Evolutionary conservation across 2,113 vertebrate genomes (phyloP).

Genomic region (Psephotus haematonotus): DNA sequence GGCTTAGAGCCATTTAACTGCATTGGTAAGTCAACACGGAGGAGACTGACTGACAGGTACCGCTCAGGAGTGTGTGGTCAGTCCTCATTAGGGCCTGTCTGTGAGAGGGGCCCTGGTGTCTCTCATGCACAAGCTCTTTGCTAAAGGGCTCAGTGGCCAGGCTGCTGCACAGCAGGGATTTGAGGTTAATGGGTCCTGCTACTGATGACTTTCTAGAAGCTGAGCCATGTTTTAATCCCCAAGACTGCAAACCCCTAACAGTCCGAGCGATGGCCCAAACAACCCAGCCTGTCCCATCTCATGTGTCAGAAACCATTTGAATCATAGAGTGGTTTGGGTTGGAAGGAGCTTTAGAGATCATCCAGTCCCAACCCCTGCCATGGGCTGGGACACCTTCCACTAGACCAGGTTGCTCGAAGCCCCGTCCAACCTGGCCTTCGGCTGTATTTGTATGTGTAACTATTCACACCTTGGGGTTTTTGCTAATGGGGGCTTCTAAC

Average conservation of each 20-base stretch:
- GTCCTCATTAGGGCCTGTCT: background rate
- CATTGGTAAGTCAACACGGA: background rate
- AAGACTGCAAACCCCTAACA: background rate
- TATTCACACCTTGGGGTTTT: background rate
- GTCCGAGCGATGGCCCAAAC: background rate
- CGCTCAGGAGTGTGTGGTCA: background rate
- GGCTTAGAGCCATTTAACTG: background rate
- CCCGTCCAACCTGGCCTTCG: background rate
- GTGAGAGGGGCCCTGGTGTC: background rate
- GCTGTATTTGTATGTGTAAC: background rate
- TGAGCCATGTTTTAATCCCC: background rate
- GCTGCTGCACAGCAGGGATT: background rate
- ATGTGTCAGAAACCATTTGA: rapidly evolving
- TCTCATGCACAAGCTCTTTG: background rate
- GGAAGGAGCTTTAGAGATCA: background rate
- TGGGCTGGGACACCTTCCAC: background rate
- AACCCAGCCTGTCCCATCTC: background rate
- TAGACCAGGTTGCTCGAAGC: background rate
- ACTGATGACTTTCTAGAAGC: background rate
- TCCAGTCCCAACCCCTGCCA: background rate
- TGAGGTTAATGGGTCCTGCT: background rate
- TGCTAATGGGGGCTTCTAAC: background rate
- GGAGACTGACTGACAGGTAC: background rate
- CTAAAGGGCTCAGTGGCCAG: background rate
- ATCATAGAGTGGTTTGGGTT: background rate